Conservation (phyloP, 2,888 invertebrate species). For the Lochmaea crataegi region DNA sequence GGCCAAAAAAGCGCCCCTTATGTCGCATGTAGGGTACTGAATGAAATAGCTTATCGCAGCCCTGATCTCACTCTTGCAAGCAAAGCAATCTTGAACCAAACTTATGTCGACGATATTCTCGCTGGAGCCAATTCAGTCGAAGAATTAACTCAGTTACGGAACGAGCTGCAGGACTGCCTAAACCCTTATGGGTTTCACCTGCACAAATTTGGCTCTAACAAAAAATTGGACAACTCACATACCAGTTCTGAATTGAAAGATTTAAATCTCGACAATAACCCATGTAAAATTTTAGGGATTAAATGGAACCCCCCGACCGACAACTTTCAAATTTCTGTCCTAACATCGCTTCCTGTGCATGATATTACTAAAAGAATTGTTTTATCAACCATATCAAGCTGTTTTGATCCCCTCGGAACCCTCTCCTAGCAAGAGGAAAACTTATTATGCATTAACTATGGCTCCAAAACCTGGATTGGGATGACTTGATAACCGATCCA, state of each 20-base stretch:
- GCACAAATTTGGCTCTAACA: slow-evolving; percentile 34
- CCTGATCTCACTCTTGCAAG: slow-evolving; percentile 15
- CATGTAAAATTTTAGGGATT: slow-evolving; percentile 22
- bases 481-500: slow-evolving; percentile 14
- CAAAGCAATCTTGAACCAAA: slow-evolving; percentile 28
- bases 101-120: slow-evolving; percentile 38
- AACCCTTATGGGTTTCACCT: slow-evolving; percentile 19
- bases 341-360: not conserved
- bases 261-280: slow-evolving; percentile 11
- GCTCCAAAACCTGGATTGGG: slow-evolving; percentile 36
- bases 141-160: slow-evolving; percentile 10
- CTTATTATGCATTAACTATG: slow-evolving; percentile 39
- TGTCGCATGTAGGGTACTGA: slow-evolving; percentile 20
- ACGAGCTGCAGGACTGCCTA: slow-evolving; percentile 16
- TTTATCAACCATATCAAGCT: slow-evolving; percentile 31
- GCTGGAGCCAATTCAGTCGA: slow-evolving; percentile 27
- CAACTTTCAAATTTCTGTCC: slow-evolving; percentile 3
- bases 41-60: slow-evolving; percentile 1
- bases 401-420: slow-evolving; percentile 42
- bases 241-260: not conserved
- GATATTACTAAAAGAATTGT: slow-evolving; percentile 24
- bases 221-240: not conserved
- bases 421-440: slow-evolving; percentile 35
- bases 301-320: slow-evolving; percentile 18
- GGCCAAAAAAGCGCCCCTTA: slow-evolving; percentile 36